Evolutionary conservation across 2,797 vertebrate species (phyloP).

Genomic region (Eulemur rubriventer): DNA sequence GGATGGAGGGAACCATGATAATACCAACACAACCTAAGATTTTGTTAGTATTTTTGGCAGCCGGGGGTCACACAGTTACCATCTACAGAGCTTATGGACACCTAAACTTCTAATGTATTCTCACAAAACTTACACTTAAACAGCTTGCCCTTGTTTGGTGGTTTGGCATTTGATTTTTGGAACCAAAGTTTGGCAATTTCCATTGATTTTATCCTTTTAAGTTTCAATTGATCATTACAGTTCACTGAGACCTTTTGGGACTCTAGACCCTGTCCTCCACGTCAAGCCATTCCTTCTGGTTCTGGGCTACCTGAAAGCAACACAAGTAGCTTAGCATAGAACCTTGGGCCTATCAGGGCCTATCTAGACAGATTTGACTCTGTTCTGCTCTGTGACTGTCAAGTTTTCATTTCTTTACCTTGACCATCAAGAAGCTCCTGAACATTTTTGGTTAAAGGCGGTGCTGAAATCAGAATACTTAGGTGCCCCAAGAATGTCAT

Average conservation of each 20-base stretch:
- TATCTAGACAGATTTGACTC: neutral
- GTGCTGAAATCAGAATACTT: neutral
- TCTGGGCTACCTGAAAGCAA: neutral
- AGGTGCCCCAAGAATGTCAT: neutral
- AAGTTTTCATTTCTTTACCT: neutral
- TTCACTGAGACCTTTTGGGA: neutral
- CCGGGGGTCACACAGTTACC: neutral
- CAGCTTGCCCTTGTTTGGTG: neutral
- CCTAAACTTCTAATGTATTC: neutral
- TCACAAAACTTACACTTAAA: neutral
- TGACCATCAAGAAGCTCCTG: neutral
- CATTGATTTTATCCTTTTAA: neutral
- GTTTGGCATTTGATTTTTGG: slow-evolving; percentile 21
- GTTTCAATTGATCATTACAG: neutral
- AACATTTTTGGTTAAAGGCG: neutral
- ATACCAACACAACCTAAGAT: neutral
- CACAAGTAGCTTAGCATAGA: neutral
- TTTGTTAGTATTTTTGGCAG: neutral
- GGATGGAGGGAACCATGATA: neutral
- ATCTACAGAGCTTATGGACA: neutral
- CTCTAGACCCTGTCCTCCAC: neutral
- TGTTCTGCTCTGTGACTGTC: neutral
- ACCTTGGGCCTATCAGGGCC: neutral
- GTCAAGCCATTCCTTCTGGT: neutral
- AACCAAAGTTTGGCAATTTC: slow-evolving; percentile 3